Evolutionary conservation across 2,113 vertebrate species (phyloP).

Genomic region (Blennius ocellaris): DNA sequence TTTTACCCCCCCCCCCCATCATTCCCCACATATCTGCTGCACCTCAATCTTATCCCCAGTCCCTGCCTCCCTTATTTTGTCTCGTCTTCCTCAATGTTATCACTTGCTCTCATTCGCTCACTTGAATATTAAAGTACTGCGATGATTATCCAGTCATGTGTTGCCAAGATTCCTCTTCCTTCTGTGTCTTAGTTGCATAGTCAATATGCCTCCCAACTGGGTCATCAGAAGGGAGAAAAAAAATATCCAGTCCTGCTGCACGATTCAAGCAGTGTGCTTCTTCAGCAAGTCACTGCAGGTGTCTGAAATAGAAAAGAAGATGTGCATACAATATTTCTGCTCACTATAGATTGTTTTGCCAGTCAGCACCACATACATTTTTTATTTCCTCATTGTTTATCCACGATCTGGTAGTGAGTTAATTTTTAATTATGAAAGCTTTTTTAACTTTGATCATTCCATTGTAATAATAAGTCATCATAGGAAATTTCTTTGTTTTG

Average conservation of each 20-base stretch:
- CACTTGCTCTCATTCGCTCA: slow-evolving; percentile 1
- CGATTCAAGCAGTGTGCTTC: slow-evolving; percentile 45
- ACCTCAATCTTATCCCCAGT: slow-evolving; percentile 6
- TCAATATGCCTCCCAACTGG: slow-evolving; percentile 72
- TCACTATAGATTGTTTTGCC: neutral
- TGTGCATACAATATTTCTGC: neutral
- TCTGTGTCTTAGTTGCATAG: slow-evolving; percentile 68
- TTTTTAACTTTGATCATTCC: too few relatives aligned
- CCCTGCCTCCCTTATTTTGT: slow-evolving; percentile 2
- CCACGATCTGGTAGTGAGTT: neutral
- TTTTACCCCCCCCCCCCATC: neutral
- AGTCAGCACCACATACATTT: slow-evolving; percentile 7
- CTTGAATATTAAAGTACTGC: slow-evolving; percentile 50
- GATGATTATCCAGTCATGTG: slow-evolving; percentile 70
- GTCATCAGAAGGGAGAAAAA: slow-evolving; percentile 53
- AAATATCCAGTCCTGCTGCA: slow-evolving; percentile 36
- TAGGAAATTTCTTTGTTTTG: neutral
- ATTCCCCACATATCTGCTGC: slow-evolving; percentile 1
- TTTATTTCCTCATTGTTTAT: neutral
- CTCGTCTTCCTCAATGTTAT: slow-evolving; percentile 20
- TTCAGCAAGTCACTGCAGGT: slow-evolving; percentile 58
- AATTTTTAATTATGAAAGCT: neutral
- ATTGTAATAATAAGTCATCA: neutral
- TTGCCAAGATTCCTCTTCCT: slow-evolving; percentile 59
- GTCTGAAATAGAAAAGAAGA: slow-evolving; percentile 20